Conservation (phyloP, 2,888 invertebrate species). For the Chaitophorus viminalis region DNA sequence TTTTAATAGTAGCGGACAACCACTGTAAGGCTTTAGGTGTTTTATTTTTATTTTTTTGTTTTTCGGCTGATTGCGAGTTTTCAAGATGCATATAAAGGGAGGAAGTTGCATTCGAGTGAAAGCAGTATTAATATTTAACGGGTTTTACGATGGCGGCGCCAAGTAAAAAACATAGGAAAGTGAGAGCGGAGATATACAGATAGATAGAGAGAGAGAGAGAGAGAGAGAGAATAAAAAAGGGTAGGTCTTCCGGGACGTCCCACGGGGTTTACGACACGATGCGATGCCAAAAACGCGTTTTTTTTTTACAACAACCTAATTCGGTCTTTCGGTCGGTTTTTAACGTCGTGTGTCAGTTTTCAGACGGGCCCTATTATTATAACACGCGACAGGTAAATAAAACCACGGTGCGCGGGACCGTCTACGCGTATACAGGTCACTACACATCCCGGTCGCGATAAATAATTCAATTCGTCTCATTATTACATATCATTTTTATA, state of each 20-base stretch:
- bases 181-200: background rate
- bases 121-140: conserved; percentile 54
- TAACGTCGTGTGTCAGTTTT: conserved; percentile 35
- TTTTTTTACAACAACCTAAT: conserved; percentile 9
- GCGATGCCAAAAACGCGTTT: conserved; percentile 18
- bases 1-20: conserved; percentile 21
- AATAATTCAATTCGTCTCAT: conserved; percentile 24
- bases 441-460: background rate
- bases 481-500: background rate
- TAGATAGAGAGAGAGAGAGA: no score
- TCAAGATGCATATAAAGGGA: background rate
- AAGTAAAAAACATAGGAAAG: background rate
- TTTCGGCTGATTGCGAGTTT: conserved; percentile 38
- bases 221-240: background rate
- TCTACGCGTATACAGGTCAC: background rate
- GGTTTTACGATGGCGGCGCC: background rate
- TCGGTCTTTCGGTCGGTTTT: background rate
- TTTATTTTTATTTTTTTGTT: background rate
- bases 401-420: background rate
- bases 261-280: conserved; percentile 3
- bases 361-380: conserved; percentile 9
- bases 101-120: conserved; percentile 22
- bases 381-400: background rate
- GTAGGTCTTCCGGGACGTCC: background rate
- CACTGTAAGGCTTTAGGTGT: background rate